phyloP scores from a whole-genome alignment of 2,113 vertebrate genomes.

The Bungarus multicinctus region DNA sequence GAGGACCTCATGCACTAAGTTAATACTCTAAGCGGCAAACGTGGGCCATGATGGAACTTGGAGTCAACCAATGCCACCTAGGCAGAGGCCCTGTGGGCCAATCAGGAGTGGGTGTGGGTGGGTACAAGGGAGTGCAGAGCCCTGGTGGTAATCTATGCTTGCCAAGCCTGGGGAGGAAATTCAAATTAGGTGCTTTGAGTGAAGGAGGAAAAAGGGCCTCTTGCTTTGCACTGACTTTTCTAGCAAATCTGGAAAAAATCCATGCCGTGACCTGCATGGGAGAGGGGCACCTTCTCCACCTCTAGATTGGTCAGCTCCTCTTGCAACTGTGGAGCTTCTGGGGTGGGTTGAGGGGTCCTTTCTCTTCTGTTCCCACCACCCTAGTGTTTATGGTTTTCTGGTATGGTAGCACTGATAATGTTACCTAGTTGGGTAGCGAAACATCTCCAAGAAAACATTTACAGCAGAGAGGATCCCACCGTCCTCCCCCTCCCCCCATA shows the following conservation, averaged over 20 bases:
- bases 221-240: neutral
- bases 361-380: neutral
- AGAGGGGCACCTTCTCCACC: neutral
- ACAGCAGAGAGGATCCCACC: neutral
- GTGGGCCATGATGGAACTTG: neutral
- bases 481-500: no score
- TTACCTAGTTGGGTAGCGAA: neutral
- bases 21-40: neutral
- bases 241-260: neutral
- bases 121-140: neutral
- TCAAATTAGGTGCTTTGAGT: neutral
- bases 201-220: neutral
- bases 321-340: neutral
- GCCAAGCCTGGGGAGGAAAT: neutral
- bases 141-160: neutral
- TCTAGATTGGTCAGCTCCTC: neutral
- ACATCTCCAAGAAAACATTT: neutral
- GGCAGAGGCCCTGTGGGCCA: neutral
- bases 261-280: neutral
- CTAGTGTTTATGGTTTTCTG: neutral
- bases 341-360: neutral
- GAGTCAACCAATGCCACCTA: neutral
- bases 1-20: neutral
- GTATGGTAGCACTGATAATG: neutral
- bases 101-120: no score